Percentiles rank a stretch among this genome's conserved stretches.
Evolutionary conservation across 2,888 invertebrate species (phyloP).

Genomic region (Meandrusa payeni): DNA sequence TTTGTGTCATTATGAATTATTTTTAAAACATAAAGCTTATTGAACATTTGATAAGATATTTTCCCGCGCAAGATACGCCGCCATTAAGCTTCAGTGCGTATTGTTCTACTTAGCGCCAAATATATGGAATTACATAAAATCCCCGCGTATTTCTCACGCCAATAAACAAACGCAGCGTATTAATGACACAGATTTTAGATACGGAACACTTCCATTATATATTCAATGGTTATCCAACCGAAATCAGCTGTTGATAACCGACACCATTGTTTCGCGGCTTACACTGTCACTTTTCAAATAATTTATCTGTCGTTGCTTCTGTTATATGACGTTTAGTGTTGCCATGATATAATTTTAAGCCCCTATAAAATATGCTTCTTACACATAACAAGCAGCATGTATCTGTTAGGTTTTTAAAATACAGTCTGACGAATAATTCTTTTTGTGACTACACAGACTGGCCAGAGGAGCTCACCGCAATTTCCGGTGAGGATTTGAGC

Average conservation of each 20-base stretch:
- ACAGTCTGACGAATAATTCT: too few species aligned
- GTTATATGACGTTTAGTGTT: conserved; percentile 5
- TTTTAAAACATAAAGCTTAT: too few species aligned
- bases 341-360: conserved; percentile 1
- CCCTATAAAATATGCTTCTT: neutral
- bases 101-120: conserved; percentile 5
- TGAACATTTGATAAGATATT: too few species aligned
- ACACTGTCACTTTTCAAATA: conserved; percentile 16
- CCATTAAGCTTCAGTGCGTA: neutral
- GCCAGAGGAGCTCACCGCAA: too few species aligned
- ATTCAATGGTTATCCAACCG: conserved; percentile 22
- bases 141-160: conserved; percentile 18
- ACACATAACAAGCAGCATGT: too few species aligned
- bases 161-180: conserved; percentile 18
- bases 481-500: too few species aligned
- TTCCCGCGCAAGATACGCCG: neutral
- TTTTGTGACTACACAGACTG: too few species aligned
- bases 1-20: too few species aligned
- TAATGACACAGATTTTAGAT: conserved; percentile 19
- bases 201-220: conserved; percentile 14
- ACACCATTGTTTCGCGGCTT: conserved; percentile 17
- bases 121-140: conserved; percentile 17
- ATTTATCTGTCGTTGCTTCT: conserved; percentile 9
- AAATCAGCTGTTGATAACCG: conserved; percentile 21
- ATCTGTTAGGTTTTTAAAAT: too few species aligned